Evolutionary conservation across 2,888 invertebrate genomes (phyloP), one percentile per base, ranked within the genome.

Genomic region (Neria commutata): DNA sequence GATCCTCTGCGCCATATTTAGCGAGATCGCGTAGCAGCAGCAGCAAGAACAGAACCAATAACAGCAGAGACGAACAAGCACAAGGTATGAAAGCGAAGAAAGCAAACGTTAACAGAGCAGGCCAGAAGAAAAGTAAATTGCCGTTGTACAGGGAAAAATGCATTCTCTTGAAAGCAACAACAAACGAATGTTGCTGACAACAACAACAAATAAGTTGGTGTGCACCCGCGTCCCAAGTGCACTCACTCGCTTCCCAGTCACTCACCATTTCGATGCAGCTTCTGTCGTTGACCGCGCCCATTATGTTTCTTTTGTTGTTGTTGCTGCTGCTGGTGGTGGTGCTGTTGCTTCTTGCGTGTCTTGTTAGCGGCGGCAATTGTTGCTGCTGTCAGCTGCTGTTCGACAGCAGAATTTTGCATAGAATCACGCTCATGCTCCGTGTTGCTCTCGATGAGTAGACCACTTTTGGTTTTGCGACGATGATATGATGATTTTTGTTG

Each of bases 401-500:
- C 54, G 52, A 56, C 61, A 17, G 58, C 55, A 58, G 60, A 53
- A 63, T 63, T 58, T 61, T 60, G 42, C 21, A 8, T 25, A 49
- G 11, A 17, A 33, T 37, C 37, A 2, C 19, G 60, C 51, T 69
- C 67, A 14, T 63, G 68, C 24, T 63, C 66, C 55, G 74, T 70
- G 62, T 77, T 77, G 74, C 77, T 75, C 74, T 76, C 76, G 62
- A 76, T 76, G 62, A 75, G 65, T 23, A 75, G 71, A 63, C 77
- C 76, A 75, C 77, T 76, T 72, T 76, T 76, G 66, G 78, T 76
- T 77, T 77, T 77, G 62, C 70, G 76, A 26, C 76, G 69, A 29
- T 17, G 29, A 11, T 58, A 65, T 42, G 58, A 65, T 2, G 24
- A 10, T 8, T 49, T 26, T 33, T 56, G 47, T 19, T 54, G 52